Evolutionary conservation across 2,113 vertebrate genomes (phyloP), one percentile per base, ranked within the genome.

Genomic region (Meriones unguiculatus): DNA sequence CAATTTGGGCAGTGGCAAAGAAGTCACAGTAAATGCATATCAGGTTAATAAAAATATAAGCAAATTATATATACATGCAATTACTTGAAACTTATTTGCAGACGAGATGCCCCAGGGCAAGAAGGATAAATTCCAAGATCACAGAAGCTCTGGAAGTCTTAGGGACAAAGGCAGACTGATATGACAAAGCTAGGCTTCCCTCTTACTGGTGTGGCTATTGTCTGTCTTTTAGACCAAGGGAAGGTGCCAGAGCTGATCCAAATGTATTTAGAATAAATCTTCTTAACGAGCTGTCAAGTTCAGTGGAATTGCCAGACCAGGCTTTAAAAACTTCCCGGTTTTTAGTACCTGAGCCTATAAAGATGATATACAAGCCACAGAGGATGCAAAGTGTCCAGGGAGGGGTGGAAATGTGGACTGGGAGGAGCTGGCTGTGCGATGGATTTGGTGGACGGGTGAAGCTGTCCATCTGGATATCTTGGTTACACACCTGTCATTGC

Each of bases 281-380:
- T 96, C 92, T 97, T 97, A 97, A 98, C 7, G 87, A 98, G 87
- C 95, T 98, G 95, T 98, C 97, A 97, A 80, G 77, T 91, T 97
- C 92, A 86, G 96, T 87, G 89, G 84, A 97, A 97, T 95, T 95
- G 57, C 86, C 93, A 97, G 92, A 86, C 73, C 52, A 87, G 64
- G 81, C 92, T 97, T 97, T 95, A 98, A 97, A 97, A 95, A 97
- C 93, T 95, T 98, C 95, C 94, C 97, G 92, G 90, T n/a, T 97
- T 98, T 98, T 98, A 97, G 96, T 96, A 93, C 96, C 95, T 93
- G 82, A 95, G 81, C 81, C 95, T 95, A 96, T 98, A 97, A 98
- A 97, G 93, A 97, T 97, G 96, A 97, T 96, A 52, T 94, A 97
- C n/a, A 87, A 70, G 67, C 91, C 95, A 85, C 92, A 91, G 73